Percentiles rank a stretch among this genome's conserved stretches.
Conservation (phyloP, 2,797 vertebrate genomes). For the Macropodus opercularis region DNA sequence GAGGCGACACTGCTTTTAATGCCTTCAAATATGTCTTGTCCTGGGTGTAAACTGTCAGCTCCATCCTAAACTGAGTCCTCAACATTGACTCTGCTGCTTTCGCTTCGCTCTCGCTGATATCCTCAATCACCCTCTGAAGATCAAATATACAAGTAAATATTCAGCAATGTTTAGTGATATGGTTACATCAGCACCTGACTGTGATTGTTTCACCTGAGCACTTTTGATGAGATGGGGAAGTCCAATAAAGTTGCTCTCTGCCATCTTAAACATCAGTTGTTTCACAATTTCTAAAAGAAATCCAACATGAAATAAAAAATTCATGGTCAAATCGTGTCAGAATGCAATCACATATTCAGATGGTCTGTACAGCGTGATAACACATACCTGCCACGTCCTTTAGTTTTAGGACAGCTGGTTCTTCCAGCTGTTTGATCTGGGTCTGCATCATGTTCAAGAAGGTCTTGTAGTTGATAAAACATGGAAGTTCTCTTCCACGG, state of each 20-base stretch:
- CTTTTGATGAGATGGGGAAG: constrained; percentile 83
- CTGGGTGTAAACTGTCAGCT: constrained; percentile 87
- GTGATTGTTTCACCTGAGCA: constrained; percentile 74
- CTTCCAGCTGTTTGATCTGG: constrained; percentile 82
- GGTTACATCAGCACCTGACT: neutral
- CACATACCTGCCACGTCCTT: constrained; percentile 73
- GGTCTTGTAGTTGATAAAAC: constrained; percentile 87
- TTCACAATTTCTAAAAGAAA: neutral
- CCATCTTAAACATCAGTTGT: constrained; percentile 44
- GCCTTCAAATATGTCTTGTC: constrained; percentile 78
- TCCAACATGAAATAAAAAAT: no score
- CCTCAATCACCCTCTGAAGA: constrained; percentile 82
- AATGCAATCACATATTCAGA: no score
- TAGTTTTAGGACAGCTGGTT: constrained; percentile 81
- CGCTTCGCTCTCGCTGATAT: constrained; percentile 76
- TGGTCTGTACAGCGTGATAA: neutral
- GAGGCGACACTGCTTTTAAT: neutral
- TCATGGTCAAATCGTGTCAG: no score
- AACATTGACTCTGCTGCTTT: constrained; percentile 72
- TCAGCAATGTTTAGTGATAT: neutral
- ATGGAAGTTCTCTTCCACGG: constrained; percentile 86
- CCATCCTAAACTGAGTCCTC: constrained; percentile 88
- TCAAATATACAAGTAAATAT: neutral
- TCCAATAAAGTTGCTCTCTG: constrained; percentile 75
- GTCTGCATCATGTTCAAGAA: constrained; percentile 85